Conservation (phyloP, 2,888 invertebrate species). For the Microdon myrmicae region DNA sequence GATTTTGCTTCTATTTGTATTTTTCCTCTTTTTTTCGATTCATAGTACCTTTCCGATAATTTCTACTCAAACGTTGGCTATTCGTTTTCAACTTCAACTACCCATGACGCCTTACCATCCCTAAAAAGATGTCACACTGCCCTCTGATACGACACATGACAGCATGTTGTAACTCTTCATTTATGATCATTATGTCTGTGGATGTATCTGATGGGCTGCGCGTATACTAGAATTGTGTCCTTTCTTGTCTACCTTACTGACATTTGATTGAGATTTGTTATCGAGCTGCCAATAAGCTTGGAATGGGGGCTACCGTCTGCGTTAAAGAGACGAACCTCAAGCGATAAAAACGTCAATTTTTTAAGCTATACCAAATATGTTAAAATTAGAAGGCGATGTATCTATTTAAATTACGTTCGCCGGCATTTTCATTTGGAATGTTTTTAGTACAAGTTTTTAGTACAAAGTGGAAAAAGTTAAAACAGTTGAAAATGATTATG, state of each 20-base stretch:
- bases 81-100: slow-evolving; percentile 37
- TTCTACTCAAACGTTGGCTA: slow-evolving; percentile 26
- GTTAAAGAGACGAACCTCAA: no score
- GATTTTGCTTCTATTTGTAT: slow-evolving; percentile 1
- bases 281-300: slow-evolving; percentile 61
- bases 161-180: slow-evolving; percentile 43
- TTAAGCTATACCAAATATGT: no score
- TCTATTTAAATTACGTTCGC: no score
- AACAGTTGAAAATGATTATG: no score
- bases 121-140: slow-evolving; percentile 16
- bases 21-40: slow-evolving; percentile 2
- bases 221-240: slow-evolving; percentile 61
- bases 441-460: no score
- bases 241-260: slow-evolving; percentile 64
- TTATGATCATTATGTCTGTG: slow-evolving; percentile 30
- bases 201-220: slow-evolving; percentile 21
- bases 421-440: no score
- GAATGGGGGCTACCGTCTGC: slow-evolving; percentile 15
- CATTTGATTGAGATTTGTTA: slow-evolving; percentile 68
- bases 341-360: no score
- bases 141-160: slow-evolving; percentile 20
- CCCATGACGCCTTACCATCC: slow-evolving; percentile 44
- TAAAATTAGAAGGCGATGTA: no score
- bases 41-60: slow-evolving; percentile 26
- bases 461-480: no score